A percentile compares a stretch with the other conserved stretches of the same genome.
These are phyloP conservation scores for Cervus canadensis DNA, from an alignment of 2,113 vertebrate species.

Conservation along the genomic window DNA sequence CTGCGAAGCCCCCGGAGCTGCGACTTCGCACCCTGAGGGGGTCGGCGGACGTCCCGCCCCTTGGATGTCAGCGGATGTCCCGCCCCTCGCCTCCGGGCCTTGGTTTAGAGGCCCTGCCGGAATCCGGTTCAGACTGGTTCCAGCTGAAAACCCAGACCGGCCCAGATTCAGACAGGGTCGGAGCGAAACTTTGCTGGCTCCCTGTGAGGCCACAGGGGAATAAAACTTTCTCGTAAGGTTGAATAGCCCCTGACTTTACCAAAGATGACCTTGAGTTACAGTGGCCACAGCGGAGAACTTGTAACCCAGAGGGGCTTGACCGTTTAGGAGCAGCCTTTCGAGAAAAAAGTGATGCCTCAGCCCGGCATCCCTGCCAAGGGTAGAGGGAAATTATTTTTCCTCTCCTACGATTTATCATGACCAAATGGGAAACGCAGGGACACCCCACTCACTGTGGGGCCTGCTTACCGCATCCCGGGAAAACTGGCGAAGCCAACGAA, in stretches of 20 bases:
- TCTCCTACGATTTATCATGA: not conserved
- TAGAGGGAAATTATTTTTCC: not conserved
- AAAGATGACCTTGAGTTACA: not conserved
- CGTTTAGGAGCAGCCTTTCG: too few relatives aligned
- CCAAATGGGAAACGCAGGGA: too few relatives aligned
- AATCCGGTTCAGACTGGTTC: too few relatives aligned
- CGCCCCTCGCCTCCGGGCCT: accelerated
- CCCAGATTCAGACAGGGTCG: accelerated
- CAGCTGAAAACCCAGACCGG: accelerated
- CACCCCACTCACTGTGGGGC: too few relatives aligned
- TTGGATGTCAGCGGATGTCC: too few relatives aligned
- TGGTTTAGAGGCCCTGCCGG: accelerated
- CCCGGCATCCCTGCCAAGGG: accelerated
- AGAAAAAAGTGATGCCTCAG: not conserved
- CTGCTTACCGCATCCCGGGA: too few relatives aligned
- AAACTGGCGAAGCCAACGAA: not conserved
- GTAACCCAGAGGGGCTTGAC: accelerated
- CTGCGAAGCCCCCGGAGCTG: accelerated
- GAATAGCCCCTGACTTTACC: not conserved
- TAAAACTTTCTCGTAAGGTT: not conserved
- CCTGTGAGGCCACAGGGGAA: accelerated
- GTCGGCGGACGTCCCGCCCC: accelerated
- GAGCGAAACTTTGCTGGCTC: accelerated
- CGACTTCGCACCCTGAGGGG: accelerated
- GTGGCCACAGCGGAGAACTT: not conserved